These are phyloP conservation scores for Petrophora chlorosata DNA, from an alignment of 2,888 invertebrate genomes.

Conservation along the genomic window DNA sequence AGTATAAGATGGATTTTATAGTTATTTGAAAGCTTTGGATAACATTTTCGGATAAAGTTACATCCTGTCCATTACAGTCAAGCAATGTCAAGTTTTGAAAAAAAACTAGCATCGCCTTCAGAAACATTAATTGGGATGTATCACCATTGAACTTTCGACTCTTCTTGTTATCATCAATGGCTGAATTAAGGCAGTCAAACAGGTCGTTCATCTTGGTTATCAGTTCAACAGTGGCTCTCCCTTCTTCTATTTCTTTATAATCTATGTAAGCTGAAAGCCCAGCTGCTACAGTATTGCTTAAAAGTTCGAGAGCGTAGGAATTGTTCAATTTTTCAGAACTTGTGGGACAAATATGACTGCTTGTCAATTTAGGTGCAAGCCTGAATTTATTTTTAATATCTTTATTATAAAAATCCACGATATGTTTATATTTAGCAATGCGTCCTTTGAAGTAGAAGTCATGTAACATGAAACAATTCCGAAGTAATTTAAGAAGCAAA, in stretches of 20 bases:
- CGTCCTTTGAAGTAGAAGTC: background rate
- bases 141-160: background rate
- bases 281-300: constrained; percentile 10
- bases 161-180: background rate
- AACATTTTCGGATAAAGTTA: background rate
- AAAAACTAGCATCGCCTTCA: constrained; percentile 2
- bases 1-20: background rate
- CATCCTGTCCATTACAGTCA: background rate
- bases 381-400: constrained; percentile 3
- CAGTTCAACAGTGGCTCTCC: constrained; percentile 4
- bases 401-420: constrained; percentile 13
- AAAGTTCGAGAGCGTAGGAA: constrained; percentile 2
- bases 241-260: constrained; percentile 2
- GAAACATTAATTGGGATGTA: background rate
- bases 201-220: constrained; percentile 2
- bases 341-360: constrained; percentile 4
- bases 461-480: background rate
- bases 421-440: constrained; percentile 8
- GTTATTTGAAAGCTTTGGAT: constrained; percentile 5
- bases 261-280: constrained; percentile 14
- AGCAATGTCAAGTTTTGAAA: background rate
- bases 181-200: constrained; percentile 1
- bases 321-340: background rate
- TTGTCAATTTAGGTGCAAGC: constrained; percentile 16
- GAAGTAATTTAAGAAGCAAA: background rate